phyloP scores from a whole-genome alignment of 2,797 vertebrate species.

The Botia almorhae region DNA sequence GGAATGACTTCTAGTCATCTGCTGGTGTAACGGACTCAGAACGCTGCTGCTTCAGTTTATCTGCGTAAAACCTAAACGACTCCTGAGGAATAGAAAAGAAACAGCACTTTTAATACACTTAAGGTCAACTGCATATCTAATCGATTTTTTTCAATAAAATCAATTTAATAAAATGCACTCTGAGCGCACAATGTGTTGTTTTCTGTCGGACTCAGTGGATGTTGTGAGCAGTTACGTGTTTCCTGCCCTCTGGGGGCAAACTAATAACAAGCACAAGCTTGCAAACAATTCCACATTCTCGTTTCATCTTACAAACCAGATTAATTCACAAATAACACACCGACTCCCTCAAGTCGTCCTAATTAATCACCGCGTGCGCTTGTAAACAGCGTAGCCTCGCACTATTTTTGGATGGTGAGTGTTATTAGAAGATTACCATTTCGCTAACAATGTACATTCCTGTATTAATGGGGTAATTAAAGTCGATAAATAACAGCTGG shows the following conservation, averaged over 20 bases:
- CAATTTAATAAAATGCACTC: neutral
- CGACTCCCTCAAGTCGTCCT: conserved; percentile 46
- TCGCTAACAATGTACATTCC: conserved; percentile 58
- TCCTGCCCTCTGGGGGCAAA: conserved; percentile 39
- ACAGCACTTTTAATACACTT: neutral
- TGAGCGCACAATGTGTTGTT: conserved; percentile 6
- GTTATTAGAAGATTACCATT: conserved; percentile 62
- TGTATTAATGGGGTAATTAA: conserved; percentile 67
- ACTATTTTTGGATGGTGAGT: conserved; percentile 51
- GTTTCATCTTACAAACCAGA: conserved; percentile 59
- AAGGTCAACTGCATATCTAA: neutral
- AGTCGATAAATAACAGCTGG: conserved; percentile 58
- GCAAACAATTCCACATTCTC: conserved; percentile 28
- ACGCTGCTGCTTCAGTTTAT: conserved; percentile 74
- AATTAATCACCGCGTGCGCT: conserved; percentile 55
- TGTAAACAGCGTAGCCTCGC: conserved; percentile 49
- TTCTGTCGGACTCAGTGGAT: neutral
- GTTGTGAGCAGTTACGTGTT: neutral
- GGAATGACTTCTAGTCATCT: conserved; percentile 62
- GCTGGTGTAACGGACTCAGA: conserved; percentile 41
- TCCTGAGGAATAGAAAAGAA: conserved; percentile 75
- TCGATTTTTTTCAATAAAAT: neutral
- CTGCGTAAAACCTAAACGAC: conserved; percentile 82
- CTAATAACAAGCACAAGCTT: conserved; percentile 24
- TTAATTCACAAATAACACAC: conserved; percentile 54